These are phyloP conservation scores for Cotesia congregata DNA, from an alignment of 2,888 invertebrate species.

Conservation along the genomic window DNA sequence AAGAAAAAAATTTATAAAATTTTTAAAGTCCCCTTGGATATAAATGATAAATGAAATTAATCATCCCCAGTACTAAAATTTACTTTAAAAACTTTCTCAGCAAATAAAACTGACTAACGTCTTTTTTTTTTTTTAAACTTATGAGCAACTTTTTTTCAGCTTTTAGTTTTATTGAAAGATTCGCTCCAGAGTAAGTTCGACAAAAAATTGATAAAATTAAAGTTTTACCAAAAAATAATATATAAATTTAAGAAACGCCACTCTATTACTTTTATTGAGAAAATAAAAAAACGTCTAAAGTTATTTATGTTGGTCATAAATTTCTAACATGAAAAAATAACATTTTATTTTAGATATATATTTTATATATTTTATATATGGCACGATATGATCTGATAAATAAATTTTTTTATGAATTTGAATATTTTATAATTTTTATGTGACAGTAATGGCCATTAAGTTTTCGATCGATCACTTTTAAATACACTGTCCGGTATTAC, in stretches of 20 bases:
- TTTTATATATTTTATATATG: too few relatives aligned
- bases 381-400: too few relatives aligned
- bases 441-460: neutral
- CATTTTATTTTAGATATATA: too few relatives aligned
- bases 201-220: too few relatives aligned
- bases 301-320: too few relatives aligned
- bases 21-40: neutral
- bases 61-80: neutral
- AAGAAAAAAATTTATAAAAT: constrained; percentile 3
- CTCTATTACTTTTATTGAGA: too few relatives aligned
- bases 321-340: too few relatives aligned
- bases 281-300: too few relatives aligned
- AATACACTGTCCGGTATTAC: neutral
- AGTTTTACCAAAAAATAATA: too few relatives aligned
- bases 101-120: constrained; percentile 17
- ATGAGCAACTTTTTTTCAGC: neutral
- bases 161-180: neutral
- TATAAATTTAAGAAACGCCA: too few relatives aligned
- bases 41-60: constrained; percentile 3
- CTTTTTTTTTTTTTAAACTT: constrained; percentile 17
- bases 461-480: neutral
- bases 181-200: neutral
- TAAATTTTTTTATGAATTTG: neutral
- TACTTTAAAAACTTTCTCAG: neutral
- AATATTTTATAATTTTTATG: neutral